A percentile compares a stretch with the other conserved stretches of the same genome.
Evolutionary conservation across 1,140 invertebrate genomes (phyloP).

Genomic region (Drosophila bocki): DNA sequence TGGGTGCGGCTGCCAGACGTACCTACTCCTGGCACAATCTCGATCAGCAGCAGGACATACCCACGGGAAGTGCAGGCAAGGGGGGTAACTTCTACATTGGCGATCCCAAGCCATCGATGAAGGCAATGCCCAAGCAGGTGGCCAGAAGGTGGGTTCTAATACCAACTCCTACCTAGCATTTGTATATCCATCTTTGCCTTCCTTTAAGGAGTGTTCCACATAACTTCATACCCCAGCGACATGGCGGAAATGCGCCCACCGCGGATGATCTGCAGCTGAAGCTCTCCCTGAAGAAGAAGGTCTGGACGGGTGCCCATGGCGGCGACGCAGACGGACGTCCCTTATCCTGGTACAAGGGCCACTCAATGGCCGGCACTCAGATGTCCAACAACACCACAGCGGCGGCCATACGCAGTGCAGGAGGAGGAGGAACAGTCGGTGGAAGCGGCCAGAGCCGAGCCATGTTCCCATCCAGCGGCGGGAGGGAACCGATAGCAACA

Average conservation of each 20-base stretch:
- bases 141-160: slow-evolving; percentile 44
- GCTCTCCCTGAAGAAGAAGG: slow-evolving; percentile 81
- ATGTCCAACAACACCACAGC: slow-evolving; percentile 24
- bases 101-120: slow-evolving; percentile 42
- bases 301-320: slow-evolving; percentile 76
- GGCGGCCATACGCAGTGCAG: slow-evolving; percentile 21
- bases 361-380: slow-evolving; percentile 31
- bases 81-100: slow-evolving; percentile 27
- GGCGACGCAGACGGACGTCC: slow-evolving; percentile 44
- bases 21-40: slow-evolving; percentile 85
- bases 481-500: slow-evolving; percentile 9
- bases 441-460: slow-evolving; percentile 22
- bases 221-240: slow-evolving; percentile 57
- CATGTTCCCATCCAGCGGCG: slow-evolving; percentile 18
- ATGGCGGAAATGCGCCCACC: slow-evolving; percentile 25
- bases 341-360: slow-evolving; percentile 62
- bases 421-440: slow-evolving; percentile 8
- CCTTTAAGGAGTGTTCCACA: slow-evolving; percentile 43
- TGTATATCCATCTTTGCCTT: neutral
- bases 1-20: slow-evolving; percentile 41
- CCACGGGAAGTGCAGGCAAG: slow-evolving; percentile 14
- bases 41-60: slow-evolving; percentile 61
- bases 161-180: neutral
- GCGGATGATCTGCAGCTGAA: slow-evolving; percentile 76
- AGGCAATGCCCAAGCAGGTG: slow-evolving; percentile 35